These are phyloP conservation scores for Peromyscus attwateri DNA, from an alignment of 2,797 vertebrate species.

Conservation along the genomic window DNA sequence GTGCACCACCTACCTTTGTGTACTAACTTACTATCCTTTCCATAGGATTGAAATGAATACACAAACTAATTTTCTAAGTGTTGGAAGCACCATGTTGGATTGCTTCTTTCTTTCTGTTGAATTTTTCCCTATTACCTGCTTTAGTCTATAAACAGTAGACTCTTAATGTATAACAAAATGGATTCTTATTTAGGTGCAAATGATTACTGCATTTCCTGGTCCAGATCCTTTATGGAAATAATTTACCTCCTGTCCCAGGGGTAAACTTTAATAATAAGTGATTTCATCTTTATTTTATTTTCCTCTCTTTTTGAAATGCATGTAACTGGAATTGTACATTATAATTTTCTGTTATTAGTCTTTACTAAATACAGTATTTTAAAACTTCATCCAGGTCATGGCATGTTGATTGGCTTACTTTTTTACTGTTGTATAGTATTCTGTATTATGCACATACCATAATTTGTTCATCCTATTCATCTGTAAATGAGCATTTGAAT, in stretches of 20 bases:
- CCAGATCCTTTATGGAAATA: neutral
- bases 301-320: slow-evolving; percentile 17
- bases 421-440: neutral
- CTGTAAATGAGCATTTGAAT: neutral
- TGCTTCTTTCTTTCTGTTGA: neutral
- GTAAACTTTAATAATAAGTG: neutral
- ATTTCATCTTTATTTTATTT: neutral
- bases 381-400: neutral
- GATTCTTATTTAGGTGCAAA: neutral
- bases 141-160: neutral
- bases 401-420: neutral
- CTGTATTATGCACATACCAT: neutral
- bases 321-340: neutral
- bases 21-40: neutral
- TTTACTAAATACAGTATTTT: neutral
- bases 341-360: neutral
- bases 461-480: neutral
- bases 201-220: neutral
- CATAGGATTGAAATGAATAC: neutral
- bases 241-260: neutral
- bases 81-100: neutral
- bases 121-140: neutral
- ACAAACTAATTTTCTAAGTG: neutral
- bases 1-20: neutral
- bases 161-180: neutral